Conservation (phyloP, 2,797 vertebrate species). For the Galaxias olidus region DNA sequence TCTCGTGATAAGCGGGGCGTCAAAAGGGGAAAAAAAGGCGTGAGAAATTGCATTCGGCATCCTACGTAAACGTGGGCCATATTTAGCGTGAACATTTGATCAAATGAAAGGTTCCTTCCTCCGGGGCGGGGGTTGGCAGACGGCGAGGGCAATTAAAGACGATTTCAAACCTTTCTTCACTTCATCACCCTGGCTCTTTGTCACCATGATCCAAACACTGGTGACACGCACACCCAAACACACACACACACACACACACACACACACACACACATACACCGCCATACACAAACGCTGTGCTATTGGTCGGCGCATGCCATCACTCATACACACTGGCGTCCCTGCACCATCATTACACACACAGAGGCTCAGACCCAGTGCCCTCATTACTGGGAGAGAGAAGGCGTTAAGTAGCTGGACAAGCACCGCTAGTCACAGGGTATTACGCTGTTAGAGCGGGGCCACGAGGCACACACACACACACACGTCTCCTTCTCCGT, state of each 20-base stretch:
- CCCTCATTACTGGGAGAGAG: slow-evolving; percentile 60
- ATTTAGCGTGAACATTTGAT: too few relatives aligned
- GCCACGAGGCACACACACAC: slow-evolving; percentile 20
- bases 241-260: slow-evolving; percentile 1
- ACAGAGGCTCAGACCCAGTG: slow-evolving; percentile 35
- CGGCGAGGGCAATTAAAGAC: too few relatives aligned
- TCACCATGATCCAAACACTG: neutral
- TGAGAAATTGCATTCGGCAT: too few relatives aligned
- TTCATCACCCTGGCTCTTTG: slow-evolving; percentile 35
- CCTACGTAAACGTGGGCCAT: too few relatives aligned
- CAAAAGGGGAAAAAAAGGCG: too few relatives aligned
- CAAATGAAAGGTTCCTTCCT: too few relatives aligned
- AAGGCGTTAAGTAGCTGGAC: slow-evolving; percentile 64
- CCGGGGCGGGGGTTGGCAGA: too few relatives aligned
- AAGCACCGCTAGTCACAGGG: slow-evolving; percentile 75
- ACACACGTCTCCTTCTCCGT: neutral
- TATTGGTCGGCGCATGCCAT: slow-evolving; percentile 67
- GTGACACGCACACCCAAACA: neutral
- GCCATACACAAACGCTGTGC: slow-evolving; percentile 60
- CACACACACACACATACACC: slow-evolving; percentile 59
- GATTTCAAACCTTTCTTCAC: neutral
- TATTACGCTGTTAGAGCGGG: slow-evolving; percentile 78
- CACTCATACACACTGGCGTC: neutral
- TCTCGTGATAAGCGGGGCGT: neutral
- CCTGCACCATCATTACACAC: slow-evolving; percentile 21